phyloP scores from a whole-genome alignment of 2,888 invertebrate genomes.

The Tinea trinotella region DNA sequence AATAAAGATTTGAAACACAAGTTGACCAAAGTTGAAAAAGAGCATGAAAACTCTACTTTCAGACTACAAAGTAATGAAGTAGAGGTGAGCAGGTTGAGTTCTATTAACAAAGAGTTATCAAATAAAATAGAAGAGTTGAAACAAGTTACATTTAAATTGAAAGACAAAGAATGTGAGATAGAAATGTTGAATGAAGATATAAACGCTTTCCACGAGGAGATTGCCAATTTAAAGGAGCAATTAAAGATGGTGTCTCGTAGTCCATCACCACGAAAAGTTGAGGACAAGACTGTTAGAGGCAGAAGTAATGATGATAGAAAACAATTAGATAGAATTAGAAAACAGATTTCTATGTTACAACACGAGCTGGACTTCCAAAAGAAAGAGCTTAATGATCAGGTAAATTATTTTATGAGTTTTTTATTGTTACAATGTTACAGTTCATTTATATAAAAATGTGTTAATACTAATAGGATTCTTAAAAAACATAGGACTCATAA shows the following conservation, averaged over 20 bases:
- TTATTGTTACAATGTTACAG: not conserved
- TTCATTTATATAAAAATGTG: not conserved
- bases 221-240: slow-evolving; percentile 57
- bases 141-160: slow-evolving; percentile 50
- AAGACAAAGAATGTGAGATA: slow-evolving; percentile 69
- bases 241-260: slow-evolving; percentile 60
- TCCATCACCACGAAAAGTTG: slow-evolving; percentile 71
- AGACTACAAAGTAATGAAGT: slow-evolving; percentile 52
- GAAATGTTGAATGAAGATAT: slow-evolving; percentile 68
- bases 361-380: slow-evolving; percentile 60
- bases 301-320: slow-evolving; percentile 67
- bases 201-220: slow-evolving; percentile 63
- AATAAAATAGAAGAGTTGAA: slow-evolving; percentile 57
- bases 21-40: slow-evolving; percentile 55
- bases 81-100: slow-evolving; percentile 49
- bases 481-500: too few relatives aligned
- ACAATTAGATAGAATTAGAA: slow-evolving; percentile 68
- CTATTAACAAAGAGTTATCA: slow-evolving; percentile 49
- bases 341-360: slow-evolving; percentile 54
- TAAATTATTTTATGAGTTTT: slow-evolving; percentile 26
- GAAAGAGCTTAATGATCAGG: slow-evolving; percentile 65
- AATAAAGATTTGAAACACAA: slow-evolving; percentile 53
- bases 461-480: not conserved
- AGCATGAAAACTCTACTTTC: slow-evolving; percentile 55
- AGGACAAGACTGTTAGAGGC: slow-evolving; percentile 57